These are phyloP conservation scores for Spodoptera picta DNA, from an alignment of 2,888 invertebrate genomes.

Conservation along the genomic window DNA sequence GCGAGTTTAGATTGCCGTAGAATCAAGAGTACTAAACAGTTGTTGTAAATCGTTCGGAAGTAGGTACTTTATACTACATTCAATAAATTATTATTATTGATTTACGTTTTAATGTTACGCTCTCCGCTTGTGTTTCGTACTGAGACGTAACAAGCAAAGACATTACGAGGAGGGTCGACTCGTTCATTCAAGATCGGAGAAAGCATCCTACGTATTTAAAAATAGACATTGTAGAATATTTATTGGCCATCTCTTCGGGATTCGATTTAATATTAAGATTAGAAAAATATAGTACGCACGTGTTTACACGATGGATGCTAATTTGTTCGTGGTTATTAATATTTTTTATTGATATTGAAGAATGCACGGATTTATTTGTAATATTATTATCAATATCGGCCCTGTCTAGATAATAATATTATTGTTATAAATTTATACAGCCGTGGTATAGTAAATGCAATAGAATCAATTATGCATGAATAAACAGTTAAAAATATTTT, in stretches of 20 bases:
- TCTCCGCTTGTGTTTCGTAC: conserved; percentile 54
- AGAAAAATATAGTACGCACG: conserved; percentile 82
- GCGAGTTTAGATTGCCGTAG: too few species aligned
- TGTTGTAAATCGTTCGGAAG: too few species aligned
- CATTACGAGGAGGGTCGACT: conserved; percentile 84
- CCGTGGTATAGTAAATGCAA: too few species aligned
- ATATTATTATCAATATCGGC: too few species aligned
- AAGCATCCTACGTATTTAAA: conserved; percentile 86
- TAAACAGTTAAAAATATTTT: too few species aligned
- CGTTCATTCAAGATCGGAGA: conserved; percentile 87
- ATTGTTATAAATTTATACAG: too few species aligned
- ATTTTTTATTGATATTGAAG: conserved; percentile 45
- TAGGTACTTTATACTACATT: too few species aligned
- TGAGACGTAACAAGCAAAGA: conserved; percentile 70
- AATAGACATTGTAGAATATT: conserved; percentile 86
- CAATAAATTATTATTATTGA: too few species aligned
- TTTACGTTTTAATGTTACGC: conserved; percentile 34
- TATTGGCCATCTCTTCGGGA: conserved; percentile 83
- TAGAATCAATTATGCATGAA: too few species aligned
- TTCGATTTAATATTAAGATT: conserved; percentile 86
- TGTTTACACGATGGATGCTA: conserved; percentile 71
- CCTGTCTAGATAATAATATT: too few species aligned
- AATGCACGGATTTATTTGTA: conserved; percentile 6
- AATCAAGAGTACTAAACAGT: too few species aligned
- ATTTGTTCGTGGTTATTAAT: conserved; percentile 65